Evolutionary conservation across 2,888 invertebrate species (phyloP).

Genomic region (Lathronympha strigana): DNA sequence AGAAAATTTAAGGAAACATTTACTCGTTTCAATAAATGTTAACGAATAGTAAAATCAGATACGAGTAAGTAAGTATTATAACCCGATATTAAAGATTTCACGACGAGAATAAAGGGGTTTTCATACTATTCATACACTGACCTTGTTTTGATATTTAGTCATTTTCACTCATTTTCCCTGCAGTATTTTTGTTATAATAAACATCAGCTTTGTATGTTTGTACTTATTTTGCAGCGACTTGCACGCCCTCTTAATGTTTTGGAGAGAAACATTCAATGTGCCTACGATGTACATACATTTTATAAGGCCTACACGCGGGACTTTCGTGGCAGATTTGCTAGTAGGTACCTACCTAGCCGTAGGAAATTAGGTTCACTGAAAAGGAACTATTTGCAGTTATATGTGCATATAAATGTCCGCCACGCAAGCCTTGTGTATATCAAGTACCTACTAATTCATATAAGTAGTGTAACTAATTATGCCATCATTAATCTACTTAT

Average conservation of each 20-base stretch:
- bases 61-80: no score
- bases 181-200: background rate
- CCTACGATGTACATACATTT: constrained; percentile 44
- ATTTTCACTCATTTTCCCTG: background rate
- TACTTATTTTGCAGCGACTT: constrained; percentile 1
- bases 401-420: background rate
- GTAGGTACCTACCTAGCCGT: background rate
- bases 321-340: constrained; percentile 5
- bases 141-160: background rate
- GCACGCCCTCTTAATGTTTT: constrained; percentile 32
- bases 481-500: background rate
- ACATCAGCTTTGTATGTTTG: background rate
- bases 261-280: constrained; percentile 45
- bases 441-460: constrained; percentile 15
- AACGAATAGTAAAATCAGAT: no score
- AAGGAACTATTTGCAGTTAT: background rate
- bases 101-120: no score
- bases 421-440: constrained; percentile 13
- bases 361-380: background rate
- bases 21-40: no score
- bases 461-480: constrained; percentile 1
- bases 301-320: constrained; percentile 23
- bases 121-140: background rate
- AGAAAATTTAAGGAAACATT: no score
- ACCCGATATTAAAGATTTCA: no score